phyloP scores from a whole-genome alignment of 1,140 invertebrate genomes.

The Triops cancriformis region DNA sequence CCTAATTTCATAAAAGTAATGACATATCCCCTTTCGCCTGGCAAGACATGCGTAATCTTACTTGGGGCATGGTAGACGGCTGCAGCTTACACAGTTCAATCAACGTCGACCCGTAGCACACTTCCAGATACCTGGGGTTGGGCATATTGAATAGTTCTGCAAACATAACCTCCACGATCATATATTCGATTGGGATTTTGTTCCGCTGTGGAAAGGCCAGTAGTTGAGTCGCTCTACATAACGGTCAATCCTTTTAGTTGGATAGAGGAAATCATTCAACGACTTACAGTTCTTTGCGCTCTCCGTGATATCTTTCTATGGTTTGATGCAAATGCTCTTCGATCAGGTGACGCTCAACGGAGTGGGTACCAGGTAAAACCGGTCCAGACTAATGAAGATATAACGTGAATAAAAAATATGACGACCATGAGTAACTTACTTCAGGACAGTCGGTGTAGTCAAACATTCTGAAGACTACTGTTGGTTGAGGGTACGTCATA shows the following conservation, averaged over 20 bases:
- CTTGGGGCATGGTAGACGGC: constrained; percentile 93
- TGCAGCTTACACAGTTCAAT: constrained; percentile 96
- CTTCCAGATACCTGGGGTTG: constrained; percentile 73
- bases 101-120: constrained; percentile 89
- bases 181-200: constrained; percentile 94
- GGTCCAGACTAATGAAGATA: constrained; percentile 39
- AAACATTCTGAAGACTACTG: constrained; percentile 88
- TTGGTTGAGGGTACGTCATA: constrained; percentile 79
- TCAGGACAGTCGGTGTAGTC: constrained; percentile 98
- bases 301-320: constrained; percentile 75
- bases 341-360: constrained; percentile 94
- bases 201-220: constrained; percentile 85
- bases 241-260: constrained; percentile 25
- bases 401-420: constrained; percentile 23
- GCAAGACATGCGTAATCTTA: constrained; percentile 36
- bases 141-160: constrained; percentile 90
- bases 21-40: background rate
- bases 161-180: constrained; percentile 96
- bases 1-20: constrained; percentile 33
- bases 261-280: background rate
- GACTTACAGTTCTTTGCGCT: constrained; percentile 83
- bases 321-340: constrained; percentile 95
- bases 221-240: constrained; percentile 68
- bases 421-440: constrained; percentile 38
- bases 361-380: constrained; percentile 82